Conservation (phyloP, 2,113 vertebrate species). For the Indicator indicator region DNA sequence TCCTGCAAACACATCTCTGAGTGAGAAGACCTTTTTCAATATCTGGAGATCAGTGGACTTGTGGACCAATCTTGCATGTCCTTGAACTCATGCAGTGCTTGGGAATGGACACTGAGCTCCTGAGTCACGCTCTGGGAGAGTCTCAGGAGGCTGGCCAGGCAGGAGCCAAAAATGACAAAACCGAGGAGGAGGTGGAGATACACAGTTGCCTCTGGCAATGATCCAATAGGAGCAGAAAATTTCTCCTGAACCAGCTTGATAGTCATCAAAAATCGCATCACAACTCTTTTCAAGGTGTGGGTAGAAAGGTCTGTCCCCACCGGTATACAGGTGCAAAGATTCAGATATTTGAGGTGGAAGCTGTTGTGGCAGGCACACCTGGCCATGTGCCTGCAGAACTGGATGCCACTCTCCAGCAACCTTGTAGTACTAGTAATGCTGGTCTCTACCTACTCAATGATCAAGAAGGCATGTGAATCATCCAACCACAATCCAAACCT, state of each 20-base stretch:
- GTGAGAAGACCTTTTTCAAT: rapidly evolving
- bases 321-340: not conserved
- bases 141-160: not conserved
- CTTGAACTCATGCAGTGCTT: not conserved
- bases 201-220: not conserved
- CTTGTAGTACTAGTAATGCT: rapidly evolving
- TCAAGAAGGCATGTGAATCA: not conserved
- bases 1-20: not conserved
- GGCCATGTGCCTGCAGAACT: not conserved
- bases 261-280: not conserved
- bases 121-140: rapidly evolving
- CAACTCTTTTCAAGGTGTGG: not conserved
- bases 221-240: not conserved
- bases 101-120: rapidly evolving
- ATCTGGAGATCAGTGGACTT: not conserved
- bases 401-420: not conserved
- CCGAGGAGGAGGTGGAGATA: rapidly evolving
- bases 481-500: not conserved
- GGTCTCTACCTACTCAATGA: not conserved
- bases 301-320: not conserved
- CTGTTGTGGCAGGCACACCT: not conserved
- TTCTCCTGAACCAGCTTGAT: not conserved
- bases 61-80: not conserved
- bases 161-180: not conserved
- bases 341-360: not conserved